Base-by-base conservation (phyloP, 64 coral and sea anemone genomes). In the Stichodactyla helianthus region DNA sequence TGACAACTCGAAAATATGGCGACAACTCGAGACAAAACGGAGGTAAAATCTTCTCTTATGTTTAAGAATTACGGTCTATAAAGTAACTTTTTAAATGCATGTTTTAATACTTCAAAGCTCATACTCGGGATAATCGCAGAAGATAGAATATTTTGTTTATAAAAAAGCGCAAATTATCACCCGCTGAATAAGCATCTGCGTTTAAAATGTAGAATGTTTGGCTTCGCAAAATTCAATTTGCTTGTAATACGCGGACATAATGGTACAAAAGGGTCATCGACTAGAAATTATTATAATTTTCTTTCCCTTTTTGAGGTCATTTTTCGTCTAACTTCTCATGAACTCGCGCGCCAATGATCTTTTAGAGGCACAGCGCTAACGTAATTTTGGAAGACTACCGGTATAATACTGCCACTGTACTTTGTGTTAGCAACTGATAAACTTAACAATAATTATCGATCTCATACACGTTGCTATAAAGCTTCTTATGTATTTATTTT, bases 21-120 rank as follows among this genome's bases (percentile, higher is more conserved):
- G 88, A 70, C 88, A 56, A 55, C 88, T 26, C 88, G 88, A 81
- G 79, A 82, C 68, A 82, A 82, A 58, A 84, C 51, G 15, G 88
- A 89, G 88, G 88, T 89, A 84, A 58, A 89, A 70, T 71, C 63
- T 23, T 16, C 7, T 65, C 83, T 11, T 12, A 82, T n/a, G 62
- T 65, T 65, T 65, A 5, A 74, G 7, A 74, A 35, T 27, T 31
- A 31, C 10, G 68, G 26, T 74, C 25, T 74, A 0, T 10, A 74
- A 74, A 26, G 68, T 74, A 74, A 74, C 68, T 13, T 14, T 4
- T 4, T 27, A 10, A 6, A 31, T 11, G 26, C 26, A 27, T 74
- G 31, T 74, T 74, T 74, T 74, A 26, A 74, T 23, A 31, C 25
- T 74, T 65, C 22, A 65, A 7, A 3, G 22, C 4, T 65, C 20